Conservation (phyloP, 2,113 vertebrate genomes). For the Pangasianodon hypophthalmus region DNA sequence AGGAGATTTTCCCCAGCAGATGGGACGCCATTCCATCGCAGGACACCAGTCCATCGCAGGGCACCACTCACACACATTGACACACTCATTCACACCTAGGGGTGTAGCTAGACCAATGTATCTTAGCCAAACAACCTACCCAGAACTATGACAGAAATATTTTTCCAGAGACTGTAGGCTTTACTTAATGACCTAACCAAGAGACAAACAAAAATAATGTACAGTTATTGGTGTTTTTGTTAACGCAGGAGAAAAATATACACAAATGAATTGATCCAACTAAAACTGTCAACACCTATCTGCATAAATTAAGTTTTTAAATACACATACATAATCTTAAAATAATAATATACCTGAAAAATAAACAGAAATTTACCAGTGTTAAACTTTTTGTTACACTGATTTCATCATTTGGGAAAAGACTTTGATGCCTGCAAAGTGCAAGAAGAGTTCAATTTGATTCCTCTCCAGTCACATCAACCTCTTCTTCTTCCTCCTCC, state of each 20-base stretch:
- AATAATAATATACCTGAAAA: neutral
- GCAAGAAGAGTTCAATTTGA: conserved; percentile 40
- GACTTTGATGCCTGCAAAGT: neutral
- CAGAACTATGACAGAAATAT: neutral
- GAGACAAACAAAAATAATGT: neutral
- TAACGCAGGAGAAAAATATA: neutral
- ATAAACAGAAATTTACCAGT: conserved; percentile 9
- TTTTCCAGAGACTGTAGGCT: neutral
- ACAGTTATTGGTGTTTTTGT: neutral
- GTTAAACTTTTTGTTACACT: neutral
- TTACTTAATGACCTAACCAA: conserved; percentile 9
- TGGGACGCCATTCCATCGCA: neutral
- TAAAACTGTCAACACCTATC: neutral
- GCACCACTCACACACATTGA: neutral
- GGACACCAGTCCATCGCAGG: neutral
- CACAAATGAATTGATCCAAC: neutral
- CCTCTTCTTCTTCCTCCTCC: conserved; percentile 52
- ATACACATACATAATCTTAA: neutral
- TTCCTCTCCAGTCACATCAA: conserved; percentile 68
- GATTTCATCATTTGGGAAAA: neutral
- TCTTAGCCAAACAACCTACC: neutral
- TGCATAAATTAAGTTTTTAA: neutral
- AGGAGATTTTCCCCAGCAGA: neutral
- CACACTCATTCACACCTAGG: neutral
- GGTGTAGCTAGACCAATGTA: neutral